Evolutionary conservation across 1,140 invertebrate genomes (phyloP).

Genomic region (Drosophila tristis): DNA sequence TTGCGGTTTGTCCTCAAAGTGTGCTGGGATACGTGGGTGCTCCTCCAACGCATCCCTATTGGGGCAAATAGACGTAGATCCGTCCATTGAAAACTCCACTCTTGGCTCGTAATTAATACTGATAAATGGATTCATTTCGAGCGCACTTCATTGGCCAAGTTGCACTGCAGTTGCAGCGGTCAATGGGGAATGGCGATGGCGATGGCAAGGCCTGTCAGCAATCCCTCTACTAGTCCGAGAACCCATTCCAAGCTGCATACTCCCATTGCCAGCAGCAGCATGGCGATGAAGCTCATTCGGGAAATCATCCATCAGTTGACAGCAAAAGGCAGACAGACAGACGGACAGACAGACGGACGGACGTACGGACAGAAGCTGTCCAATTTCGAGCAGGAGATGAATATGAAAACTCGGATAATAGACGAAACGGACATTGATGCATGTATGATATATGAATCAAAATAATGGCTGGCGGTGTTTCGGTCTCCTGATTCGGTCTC

Average conservation of each 20-base stretch:
- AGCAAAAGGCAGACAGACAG: conserved; percentile 7
- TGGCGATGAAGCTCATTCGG: conserved; percentile 34
- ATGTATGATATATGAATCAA: conserved; percentile 17
- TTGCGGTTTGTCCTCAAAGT: conserved; percentile 17
- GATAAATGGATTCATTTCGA: conserved; percentile 22
- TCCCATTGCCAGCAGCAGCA: not conserved
- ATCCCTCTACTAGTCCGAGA: not conserved
- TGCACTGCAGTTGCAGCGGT: conserved; percentile 14
- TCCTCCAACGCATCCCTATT: not conserved
- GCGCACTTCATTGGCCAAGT: conserved; percentile 1
- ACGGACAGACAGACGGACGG: not conserved
- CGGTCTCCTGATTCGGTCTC: too few species aligned
- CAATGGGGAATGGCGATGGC: conserved; percentile 3
- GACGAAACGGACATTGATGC: conserved; percentile 39
- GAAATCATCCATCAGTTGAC: conserved; percentile 45
- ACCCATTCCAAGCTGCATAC: not conserved
- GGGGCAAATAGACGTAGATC: not conserved
- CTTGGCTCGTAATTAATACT: conserved; percentile 2
- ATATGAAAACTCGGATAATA: conserved; percentile 28
- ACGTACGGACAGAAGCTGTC: not conserved
- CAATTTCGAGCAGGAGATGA: conserved; percentile 5
- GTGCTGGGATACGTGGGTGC: not conserved
- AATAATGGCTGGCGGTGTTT: not conserved
- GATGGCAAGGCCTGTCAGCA: conserved; percentile 22
- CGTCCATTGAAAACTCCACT: conserved; percentile 5